Evolutionary conservation across 2,797 vertebrate genomes (phyloP), one percentile per base, ranked within the genome.

Genomic region (Lycodopsis pacificus): DNA sequence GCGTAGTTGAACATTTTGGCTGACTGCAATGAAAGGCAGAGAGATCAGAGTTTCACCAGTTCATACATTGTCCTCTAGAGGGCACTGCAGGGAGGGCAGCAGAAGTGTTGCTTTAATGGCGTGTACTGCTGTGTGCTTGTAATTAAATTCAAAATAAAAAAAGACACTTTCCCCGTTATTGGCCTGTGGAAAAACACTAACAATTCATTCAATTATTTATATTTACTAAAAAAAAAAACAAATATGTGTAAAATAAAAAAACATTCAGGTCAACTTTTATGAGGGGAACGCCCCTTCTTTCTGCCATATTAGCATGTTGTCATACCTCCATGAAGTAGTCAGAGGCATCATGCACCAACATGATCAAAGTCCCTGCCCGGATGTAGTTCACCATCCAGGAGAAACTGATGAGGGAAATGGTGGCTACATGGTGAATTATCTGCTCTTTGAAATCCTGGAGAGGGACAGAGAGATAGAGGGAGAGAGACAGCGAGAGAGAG

Each of bases 1-100:
- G 97, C 98, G 0, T 99, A 99, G 94, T 98, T 99, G 76, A 99
- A 99, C 96, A 99, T 99, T 93, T 99, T 99, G 86, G 98, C 98
- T 0, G 97, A 97, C 98, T 96, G 71, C 19, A 84, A 85, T 1
- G 9, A 79, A 36, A 64, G 25, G 49, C 2, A 70, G 15, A 70
- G 36, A 70, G 40, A 44, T 57, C 38, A 67, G 36, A 51, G 4
- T 32, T 20, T 5, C 7, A 83, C 27, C 6, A 13, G 82, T 76
- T 32, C 54, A 32, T 14, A 5, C 20, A 0, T 71, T 77, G 22
- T 7, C 91, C 86, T 86, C 85, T 81, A 91, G 91, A 84, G 87
- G 91, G 88, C 91, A 92, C 87, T 4, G 7, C n/a, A 36, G 25
- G 7, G 19, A 57, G 7, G 44, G 32, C n/a, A 27, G 44, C 13